A percentile compares a stretch with the other conserved stretches of the same genome.
phyloP scores from a whole-genome alignment of 2,113 vertebrate genomes.

The Xyrauchen texanus region DNA sequence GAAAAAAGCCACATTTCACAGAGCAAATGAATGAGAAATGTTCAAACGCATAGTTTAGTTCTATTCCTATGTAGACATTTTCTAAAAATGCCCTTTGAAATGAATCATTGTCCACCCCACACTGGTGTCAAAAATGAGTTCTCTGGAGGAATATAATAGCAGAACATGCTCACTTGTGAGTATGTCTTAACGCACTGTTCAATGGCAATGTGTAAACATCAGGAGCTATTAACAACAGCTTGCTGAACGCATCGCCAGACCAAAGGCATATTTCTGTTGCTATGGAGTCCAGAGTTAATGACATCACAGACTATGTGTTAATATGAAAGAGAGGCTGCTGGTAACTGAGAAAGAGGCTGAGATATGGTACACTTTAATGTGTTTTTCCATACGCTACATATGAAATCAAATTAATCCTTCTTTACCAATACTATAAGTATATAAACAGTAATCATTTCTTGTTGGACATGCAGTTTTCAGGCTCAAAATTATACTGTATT shows the following conservation, averaged over 20 bases:
- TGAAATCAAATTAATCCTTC: background rate
- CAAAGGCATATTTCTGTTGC: slow-evolving; percentile 70
- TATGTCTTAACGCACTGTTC: background rate
- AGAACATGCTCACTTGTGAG: background rate
- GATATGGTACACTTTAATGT: background rate
- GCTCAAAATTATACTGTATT: background rate
- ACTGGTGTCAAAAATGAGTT: background rate
- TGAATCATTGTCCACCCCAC: background rate
- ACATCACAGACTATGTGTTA: slow-evolving; percentile 62
- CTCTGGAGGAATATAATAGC: slow-evolving; percentile 7
- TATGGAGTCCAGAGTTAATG: slow-evolving; percentile 71
- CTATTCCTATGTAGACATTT: background rate
- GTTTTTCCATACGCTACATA: background rate
- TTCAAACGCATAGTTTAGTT: background rate
- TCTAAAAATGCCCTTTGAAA: background rate
- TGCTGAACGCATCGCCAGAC: slow-evolving; percentile 43
- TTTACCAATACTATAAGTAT: background rate
- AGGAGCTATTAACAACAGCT: slow-evolving; percentile 71
- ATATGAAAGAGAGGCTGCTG: slow-evolving; percentile 59
- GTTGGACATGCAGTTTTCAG: background rate
- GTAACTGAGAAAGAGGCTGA: slow-evolving; percentile 27
- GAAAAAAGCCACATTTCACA: slow-evolving; percentile 2
- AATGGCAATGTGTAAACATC: slow-evolving; percentile 60
- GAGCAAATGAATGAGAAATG: background rate
- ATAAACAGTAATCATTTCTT: background rate